phyloP scores from a whole-genome alignment of 2,888 invertebrate genomes.

The Melinaea marsaeus region DNA sequence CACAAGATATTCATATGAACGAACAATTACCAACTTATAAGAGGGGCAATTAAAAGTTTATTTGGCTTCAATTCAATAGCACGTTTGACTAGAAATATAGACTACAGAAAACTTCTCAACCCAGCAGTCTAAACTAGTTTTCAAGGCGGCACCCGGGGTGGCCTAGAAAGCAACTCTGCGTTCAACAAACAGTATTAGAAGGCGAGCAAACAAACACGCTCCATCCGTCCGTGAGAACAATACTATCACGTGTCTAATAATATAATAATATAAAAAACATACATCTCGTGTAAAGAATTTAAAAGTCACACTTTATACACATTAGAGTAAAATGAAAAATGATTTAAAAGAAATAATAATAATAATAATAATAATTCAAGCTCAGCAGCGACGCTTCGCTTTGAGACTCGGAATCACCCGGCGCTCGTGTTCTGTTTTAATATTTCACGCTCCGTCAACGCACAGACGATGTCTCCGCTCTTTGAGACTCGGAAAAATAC shows the following conservation, averaged over 20 bases:
- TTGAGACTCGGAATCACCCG: not conserved
- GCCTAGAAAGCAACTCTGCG: constrained; percentile 24
- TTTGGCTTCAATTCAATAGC: constrained; percentile 4
- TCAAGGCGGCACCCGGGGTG: constrained; percentile 26
- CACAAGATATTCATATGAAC: not conserved
- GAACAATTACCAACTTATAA: not conserved
- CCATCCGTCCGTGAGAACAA: not conserved
- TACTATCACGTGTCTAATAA: not conserved
- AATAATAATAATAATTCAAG: not conserved
- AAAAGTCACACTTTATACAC: no score
- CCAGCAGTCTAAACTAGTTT: constrained; percentile 27
- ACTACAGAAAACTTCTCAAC: constrained; percentile 17
- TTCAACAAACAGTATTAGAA: constrained; percentile 28
- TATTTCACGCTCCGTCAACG: constrained; percentile 20
- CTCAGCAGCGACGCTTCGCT: not conserved
- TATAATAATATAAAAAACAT: not conserved
- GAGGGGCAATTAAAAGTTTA: constrained; percentile 2
- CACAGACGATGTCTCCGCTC: constrained; percentile 14
- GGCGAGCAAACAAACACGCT: not conserved
- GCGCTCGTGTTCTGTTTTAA: constrained; percentile 6
- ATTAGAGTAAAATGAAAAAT: no score
- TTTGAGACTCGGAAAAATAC: constrained; percentile 17
- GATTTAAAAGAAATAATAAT: constrained; percentile 2
- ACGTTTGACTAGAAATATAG: constrained; percentile 9
- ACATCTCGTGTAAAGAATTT: no score